Conservation (phyloP, 35 echinoderm and acorn worm genomes). For the Anneissia japonica region DNA sequence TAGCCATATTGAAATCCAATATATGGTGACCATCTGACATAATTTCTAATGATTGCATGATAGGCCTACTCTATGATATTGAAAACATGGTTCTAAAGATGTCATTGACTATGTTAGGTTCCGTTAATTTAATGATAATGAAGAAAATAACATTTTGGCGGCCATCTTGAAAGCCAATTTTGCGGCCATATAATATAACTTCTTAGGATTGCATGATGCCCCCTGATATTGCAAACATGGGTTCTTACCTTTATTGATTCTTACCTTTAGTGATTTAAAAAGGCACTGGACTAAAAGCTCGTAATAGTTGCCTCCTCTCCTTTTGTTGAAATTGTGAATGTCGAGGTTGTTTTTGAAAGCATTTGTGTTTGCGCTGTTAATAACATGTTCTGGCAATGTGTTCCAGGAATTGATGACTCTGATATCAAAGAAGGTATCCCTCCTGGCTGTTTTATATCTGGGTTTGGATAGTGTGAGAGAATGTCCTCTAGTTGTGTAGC, state of each 20-base stretch:
- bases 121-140: too few species aligned
- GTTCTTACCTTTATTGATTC: not conserved
- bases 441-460: not conserved
- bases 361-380: not conserved
- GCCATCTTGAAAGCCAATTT: too few species aligned
- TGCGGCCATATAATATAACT: too few species aligned
- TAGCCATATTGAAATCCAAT: too few species aligned
- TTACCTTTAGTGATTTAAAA: not conserved
- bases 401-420: not conserved
- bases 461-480: not conserved
- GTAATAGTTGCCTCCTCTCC: not conserved
- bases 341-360: not conserved
- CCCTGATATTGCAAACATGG: too few species aligned
- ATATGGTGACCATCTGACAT: too few species aligned
- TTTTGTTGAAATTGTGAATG: not conserved
- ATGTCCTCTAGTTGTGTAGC: not conserved
- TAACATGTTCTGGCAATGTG: not conserved
- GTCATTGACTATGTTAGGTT: too few species aligned
- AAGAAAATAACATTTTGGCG: too few species aligned
- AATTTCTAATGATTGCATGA: too few species aligned
- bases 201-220: too few species aligned
- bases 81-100: too few species aligned
- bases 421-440: not conserved
- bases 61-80: too few species aligned
- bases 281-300: not conserved